Conservation (phyloP, 2,888 invertebrate genomes). For the Dendrolimus pini region DNA sequence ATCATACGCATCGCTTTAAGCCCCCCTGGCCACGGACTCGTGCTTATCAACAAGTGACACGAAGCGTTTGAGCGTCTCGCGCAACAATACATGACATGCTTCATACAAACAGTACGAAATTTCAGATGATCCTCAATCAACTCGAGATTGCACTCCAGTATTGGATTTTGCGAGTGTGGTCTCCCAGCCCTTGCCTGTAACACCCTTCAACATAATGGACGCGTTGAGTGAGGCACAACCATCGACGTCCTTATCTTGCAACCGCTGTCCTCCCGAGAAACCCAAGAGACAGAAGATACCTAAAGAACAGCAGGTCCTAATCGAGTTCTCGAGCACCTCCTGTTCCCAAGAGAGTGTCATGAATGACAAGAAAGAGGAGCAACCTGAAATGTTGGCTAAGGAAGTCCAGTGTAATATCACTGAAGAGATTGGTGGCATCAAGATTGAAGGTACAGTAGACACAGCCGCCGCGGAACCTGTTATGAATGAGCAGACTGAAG, state of each 20-base stretch:
- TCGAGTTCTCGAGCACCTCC: constrained; percentile 52
- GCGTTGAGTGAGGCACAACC: constrained; percentile 47
- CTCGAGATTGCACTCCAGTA: constrained; percentile 37
- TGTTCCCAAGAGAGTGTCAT: constrained; percentile 50
- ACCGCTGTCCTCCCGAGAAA: constrained; percentile 36
- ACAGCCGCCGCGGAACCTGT: too few species aligned
- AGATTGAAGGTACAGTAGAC: constrained; percentile 27
- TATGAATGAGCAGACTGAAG: neutral
- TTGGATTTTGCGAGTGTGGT: constrained; percentile 31
- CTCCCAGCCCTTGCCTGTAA: constrained; percentile 10
- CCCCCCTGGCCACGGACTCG: too few species aligned
- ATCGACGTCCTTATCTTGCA: constrained; percentile 41
- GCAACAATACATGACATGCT: too few species aligned
- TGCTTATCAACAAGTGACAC: too few species aligned
- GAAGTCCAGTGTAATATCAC: constrained; percentile 34
- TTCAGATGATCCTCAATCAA: neutral
- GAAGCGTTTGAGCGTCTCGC: too few species aligned
- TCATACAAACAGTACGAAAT: neutral
- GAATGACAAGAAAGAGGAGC: constrained; percentile 15
- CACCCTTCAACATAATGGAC: constrained; percentile 44
- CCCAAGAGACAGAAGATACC: constrained; percentile 26
- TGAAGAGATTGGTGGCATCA: constrained; percentile 21
- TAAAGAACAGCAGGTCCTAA: constrained; percentile 42
- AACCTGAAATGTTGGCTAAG: constrained; percentile 13
- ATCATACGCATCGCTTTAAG: too few species aligned